These are phyloP conservation scores for Verasper variegatus DNA, from an alignment of 2,113 vertebrate species.

Conservation along the genomic window DNA sequence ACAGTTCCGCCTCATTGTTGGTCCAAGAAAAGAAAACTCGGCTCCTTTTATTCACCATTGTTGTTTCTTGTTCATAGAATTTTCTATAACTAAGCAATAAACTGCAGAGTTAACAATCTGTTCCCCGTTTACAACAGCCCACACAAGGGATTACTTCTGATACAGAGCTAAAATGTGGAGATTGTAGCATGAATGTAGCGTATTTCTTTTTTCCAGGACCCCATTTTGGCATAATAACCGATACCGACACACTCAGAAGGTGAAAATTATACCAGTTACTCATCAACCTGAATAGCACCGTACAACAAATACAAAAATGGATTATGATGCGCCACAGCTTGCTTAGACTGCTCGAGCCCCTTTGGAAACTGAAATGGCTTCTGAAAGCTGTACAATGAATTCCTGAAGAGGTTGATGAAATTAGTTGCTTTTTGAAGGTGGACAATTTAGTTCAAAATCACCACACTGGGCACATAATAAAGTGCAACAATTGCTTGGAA, in stretches of 20 bases:
- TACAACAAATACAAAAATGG: background rate
- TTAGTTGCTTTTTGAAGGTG: background rate
- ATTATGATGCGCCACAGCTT: background rate
- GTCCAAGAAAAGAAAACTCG: too few species aligned
- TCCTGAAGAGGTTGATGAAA: slow-evolving; percentile 23
- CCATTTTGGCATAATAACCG: too few species aligned
- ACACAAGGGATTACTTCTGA: too few species aligned
- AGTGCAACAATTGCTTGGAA: slow-evolving; percentile 7
- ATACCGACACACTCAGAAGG: background rate
- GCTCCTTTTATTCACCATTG: too few species aligned
- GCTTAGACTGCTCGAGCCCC: background rate
- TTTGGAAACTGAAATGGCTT: slow-evolving; percentile 8
- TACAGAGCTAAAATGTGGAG: background rate
- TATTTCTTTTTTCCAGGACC: too few species aligned
- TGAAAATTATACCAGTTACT: background rate
- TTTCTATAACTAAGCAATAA: too few species aligned
- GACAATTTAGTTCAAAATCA: slow-evolving; percentile 2
- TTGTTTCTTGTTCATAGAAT: too few species aligned
- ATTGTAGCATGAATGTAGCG: too few species aligned
- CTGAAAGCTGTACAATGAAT: slow-evolving; percentile 4
- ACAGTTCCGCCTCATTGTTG: too few species aligned
- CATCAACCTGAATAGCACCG: background rate
- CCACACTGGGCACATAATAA: background rate
- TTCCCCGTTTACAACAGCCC: too few species aligned
- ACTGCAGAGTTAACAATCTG: too few species aligned